Evolutionary conservation across 2,797 vertebrate species (phyloP).

Genomic region (Labroides dimidiatus): DNA sequence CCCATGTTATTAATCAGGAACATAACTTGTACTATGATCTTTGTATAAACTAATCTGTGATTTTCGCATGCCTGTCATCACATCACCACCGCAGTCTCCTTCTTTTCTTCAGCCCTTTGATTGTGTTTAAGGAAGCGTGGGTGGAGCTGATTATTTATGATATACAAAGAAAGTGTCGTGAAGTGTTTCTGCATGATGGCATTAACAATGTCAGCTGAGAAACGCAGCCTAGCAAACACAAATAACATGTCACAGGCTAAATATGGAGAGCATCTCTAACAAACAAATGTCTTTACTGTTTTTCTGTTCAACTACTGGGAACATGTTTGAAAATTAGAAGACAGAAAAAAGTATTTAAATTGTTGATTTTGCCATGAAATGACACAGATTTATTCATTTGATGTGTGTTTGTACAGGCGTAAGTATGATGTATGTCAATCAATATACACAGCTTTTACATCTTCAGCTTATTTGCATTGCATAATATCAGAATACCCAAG

Average conservation of each 20-base stretch:
- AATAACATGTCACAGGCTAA: neutral
- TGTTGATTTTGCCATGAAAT: neutral
- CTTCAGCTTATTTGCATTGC: neutral
- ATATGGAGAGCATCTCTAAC: neutral
- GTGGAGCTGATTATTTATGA: conserved; percentile 9
- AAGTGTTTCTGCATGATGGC: conserved; percentile 7
- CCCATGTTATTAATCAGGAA: too few relatives aligned
- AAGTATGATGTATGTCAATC: neutral
- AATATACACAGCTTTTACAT: neutral
- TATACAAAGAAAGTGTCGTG: conserved; percentile 3
- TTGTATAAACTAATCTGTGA: neutral
- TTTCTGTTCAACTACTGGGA: too few relatives aligned
- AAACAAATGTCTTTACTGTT: neutral
- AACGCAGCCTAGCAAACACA: neutral
- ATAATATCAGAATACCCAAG: neutral
- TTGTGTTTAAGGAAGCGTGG: neutral
- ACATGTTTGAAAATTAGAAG: neutral
- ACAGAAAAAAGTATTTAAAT: neutral
- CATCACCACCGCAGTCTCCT: neutral
- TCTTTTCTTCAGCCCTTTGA: neutral
- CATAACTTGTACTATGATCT: neutral
- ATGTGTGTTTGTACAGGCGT: neutral
- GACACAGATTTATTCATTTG: neutral
- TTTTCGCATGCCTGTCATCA: neutral
- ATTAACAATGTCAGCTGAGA: neutral